Base-by-base conservation (phyloP, 2,797 vertebrate genomes). In the Paedocypris micromegethes region DNA sequence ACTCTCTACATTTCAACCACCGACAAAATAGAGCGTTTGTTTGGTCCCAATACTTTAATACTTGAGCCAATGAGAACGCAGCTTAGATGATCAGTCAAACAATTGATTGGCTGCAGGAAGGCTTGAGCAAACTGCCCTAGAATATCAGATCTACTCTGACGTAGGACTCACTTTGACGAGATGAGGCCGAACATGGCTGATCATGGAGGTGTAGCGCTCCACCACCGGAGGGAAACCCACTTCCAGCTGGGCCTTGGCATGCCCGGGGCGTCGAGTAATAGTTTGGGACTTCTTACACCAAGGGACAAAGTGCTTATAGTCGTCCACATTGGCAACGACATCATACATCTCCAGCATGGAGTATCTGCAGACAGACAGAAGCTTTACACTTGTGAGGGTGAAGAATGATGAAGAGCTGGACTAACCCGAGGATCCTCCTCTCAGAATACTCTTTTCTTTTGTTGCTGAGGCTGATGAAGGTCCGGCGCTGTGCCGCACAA, bases 301-400 rank as follows among this genome's bases (percentile, higher is more conserved):
- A 0, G 95, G 95, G 71, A 98, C 95, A 67, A 98, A 97, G 76
- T 83, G 81, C 64, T 93, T 94, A 83, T 98, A 98, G 2, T 97
- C 95, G 9, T 96, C 93, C 57, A 98, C 94, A 4, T 95, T 96
- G 83, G 94, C 83, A 54, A 98, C 95, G 48, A 98, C 94, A 0
- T 93, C 92, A 3, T 90, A 96, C 94, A 97, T 97, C 82, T 98
- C 93, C 85, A 90, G 93, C 95, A 97, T 98, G n/a, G 95, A 94
- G 79, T 86, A 96, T 75, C 95, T 98, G 43, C 69, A 57, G 5
- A 62, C 2, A n/a, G n/a, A n/a, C 47, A 68, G 23, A 23, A 23
- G 23, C 23, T 23, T 23, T 1, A 23, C 23, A 23, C 23, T 23
- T 23, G 23, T 23, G 23, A 23, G 23, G 23, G 23, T 23, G 23